Percentiles rank a stretch among this genome's conserved stretches.
phyloP scores from a whole-genome alignment of 2,797 vertebrate genomes.

The Sebastes hopkinsi region DNA sequence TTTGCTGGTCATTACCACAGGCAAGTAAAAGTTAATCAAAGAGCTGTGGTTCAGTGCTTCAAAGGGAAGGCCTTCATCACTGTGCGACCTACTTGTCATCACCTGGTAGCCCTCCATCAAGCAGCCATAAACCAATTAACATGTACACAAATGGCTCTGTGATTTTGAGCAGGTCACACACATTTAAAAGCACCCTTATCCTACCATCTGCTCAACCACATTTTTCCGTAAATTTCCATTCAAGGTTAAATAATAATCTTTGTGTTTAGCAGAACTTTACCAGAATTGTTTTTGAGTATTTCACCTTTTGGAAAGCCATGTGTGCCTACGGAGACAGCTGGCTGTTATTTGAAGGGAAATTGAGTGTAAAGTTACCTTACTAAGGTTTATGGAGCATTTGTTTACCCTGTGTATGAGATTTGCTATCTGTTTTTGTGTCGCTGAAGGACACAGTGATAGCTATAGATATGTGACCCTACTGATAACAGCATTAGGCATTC shows the following conservation, averaged over 20 bases:
- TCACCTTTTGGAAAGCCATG: not conserved
- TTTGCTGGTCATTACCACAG: not conserved
- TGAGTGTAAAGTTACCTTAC: not conserved
- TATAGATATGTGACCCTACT: not conserved
- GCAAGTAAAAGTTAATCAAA: not conserved
- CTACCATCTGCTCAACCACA: constrained; percentile 6
- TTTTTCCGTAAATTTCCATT: constrained; percentile 13
- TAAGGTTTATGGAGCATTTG: not conserved
- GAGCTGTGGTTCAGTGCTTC: constrained; percentile 5
- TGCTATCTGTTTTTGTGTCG: not conserved
- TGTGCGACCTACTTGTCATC: constrained; percentile 11
- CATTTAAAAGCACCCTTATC: not conserved
- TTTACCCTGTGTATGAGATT: not conserved
- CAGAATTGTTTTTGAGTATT: not conserved
- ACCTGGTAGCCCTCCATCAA: constrained; percentile 1
- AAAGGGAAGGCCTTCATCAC: constrained; percentile 1
- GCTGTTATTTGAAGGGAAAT: not conserved
- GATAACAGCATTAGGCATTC: not conserved
- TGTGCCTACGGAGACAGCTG: not conserved
- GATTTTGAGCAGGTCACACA: constrained; percentile 2
- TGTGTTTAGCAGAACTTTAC: not conserved
- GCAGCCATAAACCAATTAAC: constrained; percentile 49
- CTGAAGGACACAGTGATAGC: not conserved
- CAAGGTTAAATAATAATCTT: not conserved
- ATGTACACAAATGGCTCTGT: constrained; percentile 32